These are phyloP conservation scores for Bubalus kerabau DNA, from an alignment of 2,113 vertebrate genomes.

Conservation along the genomic window DNA sequence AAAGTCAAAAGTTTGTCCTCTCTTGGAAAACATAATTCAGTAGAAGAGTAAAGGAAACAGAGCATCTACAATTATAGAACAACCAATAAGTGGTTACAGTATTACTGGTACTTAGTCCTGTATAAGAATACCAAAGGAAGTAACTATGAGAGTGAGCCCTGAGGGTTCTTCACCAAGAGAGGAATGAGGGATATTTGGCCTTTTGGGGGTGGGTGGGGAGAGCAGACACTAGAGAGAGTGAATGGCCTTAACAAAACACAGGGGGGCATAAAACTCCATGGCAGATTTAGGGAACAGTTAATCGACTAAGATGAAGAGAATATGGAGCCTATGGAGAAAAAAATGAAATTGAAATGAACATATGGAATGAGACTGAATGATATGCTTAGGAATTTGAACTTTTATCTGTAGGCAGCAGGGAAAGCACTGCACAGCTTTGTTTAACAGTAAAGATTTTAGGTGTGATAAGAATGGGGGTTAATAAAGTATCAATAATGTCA, in stretches of 20 bases:
- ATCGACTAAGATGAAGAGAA: background rate
- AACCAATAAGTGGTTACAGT: background rate
- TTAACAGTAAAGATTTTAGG: background rate
- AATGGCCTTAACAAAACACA: background rate
- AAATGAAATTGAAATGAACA: background rate
- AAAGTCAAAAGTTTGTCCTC: background rate
- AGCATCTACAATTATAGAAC: background rate
- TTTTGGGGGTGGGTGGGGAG: background rate
- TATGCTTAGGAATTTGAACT: background rate
- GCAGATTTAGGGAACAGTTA: background rate
- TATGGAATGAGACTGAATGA: background rate
- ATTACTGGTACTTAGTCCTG: background rate
- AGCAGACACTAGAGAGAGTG: background rate
- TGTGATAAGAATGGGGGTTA: background rate
- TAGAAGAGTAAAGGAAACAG: background rate
- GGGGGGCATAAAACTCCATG: background rate
- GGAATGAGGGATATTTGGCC: background rate
- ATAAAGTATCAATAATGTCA: background rate
- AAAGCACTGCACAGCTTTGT: background rate
- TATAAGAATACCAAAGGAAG: background rate
- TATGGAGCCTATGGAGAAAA: background rate
- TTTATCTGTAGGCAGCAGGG: background rate
- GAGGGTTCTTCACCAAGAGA: background rate
- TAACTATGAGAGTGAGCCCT: background rate
- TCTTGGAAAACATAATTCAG: background rate